A percentile compares a stretch with the other conserved stretches of the same genome.
Conservation (phyloP, 1,140 invertebrate species). For the Zaprionus africanus region DNA sequence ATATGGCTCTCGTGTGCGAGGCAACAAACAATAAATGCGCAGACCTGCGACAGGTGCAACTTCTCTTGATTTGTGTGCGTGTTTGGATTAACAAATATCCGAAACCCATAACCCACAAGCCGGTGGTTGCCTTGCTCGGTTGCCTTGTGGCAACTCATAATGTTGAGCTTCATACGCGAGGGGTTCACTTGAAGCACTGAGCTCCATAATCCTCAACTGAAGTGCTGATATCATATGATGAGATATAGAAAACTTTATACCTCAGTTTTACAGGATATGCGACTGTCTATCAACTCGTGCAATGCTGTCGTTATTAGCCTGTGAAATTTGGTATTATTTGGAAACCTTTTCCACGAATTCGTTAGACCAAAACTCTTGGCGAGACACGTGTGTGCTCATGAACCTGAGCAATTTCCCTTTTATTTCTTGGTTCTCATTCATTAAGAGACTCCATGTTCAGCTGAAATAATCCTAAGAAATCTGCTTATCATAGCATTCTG, state of each 20-base stretch:
- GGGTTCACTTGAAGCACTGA: not conserved
- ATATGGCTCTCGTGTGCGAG: conserved; percentile 2
- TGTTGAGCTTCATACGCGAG: not conserved
- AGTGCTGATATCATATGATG: not conserved
- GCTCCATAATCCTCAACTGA: not conserved
- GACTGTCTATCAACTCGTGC: not conserved
- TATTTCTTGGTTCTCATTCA: not conserved
- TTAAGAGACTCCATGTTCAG: not conserved
- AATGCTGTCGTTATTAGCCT: not conserved
- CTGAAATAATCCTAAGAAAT: not conserved
- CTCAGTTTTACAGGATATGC: not conserved
- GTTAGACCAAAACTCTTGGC: not conserved
- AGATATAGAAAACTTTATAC: not conserved
- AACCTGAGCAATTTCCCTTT: not conserved
- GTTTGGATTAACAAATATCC: conserved; percentile 40
- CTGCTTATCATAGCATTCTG: not conserved
- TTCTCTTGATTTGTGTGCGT: conserved; percentile 31
- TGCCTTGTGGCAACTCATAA: not conserved
- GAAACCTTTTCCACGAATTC: not conserved
- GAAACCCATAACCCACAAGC: conserved; percentile 1
- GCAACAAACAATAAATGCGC: conserved; percentile 25
- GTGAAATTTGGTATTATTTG: not conserved
- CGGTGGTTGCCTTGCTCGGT: conserved; percentile 9
- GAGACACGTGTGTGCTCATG: not conserved
- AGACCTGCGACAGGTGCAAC: conserved; percentile 31